Evolutionary conservation across 1,140 invertebrate genomes (phyloP).

Genomic region (Habropoda laboriosa): DNA sequence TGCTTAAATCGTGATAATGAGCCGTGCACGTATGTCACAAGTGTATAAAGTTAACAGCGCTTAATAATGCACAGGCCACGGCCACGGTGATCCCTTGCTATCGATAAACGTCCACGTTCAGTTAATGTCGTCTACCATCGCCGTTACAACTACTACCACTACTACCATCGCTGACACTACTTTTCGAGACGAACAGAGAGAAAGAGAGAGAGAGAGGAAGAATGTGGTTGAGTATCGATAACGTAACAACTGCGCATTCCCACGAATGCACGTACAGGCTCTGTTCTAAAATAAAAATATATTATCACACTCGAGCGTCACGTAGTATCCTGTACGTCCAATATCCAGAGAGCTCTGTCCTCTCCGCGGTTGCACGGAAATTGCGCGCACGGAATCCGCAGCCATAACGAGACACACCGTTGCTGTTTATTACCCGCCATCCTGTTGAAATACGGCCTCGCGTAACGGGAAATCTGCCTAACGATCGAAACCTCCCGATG

Average conservation of each 20-base stretch:
- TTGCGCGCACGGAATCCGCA: slow-evolving; percentile 46
- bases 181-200: slow-evolving; percentile 36
- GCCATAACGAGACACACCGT: slow-evolving; percentile 28
- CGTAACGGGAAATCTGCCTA: slow-evolving; percentile 54
- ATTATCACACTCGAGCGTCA: slow-evolving; percentile 32
- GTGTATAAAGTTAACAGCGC: slow-evolving; percentile 65
- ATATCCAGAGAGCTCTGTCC: neutral
- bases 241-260: slow-evolving; percentile 66
- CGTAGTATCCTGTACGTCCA: slow-evolving; percentile 6
- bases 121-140: slow-evolving; percentile 63
- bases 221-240: slow-evolving; percentile 66
- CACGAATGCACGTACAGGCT: slow-evolving; percentile 27
- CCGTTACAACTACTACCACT: too few species aligned
- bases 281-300: slow-evolving; percentile 19
- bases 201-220: neutral
- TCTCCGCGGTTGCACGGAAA: slow-evolving; percentile 42
- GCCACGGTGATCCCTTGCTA: slow-evolving; percentile 42
- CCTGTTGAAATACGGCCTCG: slow-evolving; percentile 37
- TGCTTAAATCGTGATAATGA: slow-evolving; percentile 66
- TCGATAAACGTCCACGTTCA: slow-evolving; percentile 61
- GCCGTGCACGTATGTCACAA: slow-evolving; percentile 53
- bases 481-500: slow-evolving; percentile 11
- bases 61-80: slow-evolving; percentile 58
- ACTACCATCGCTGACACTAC: too few species aligned
- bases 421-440: slow-evolving; percentile 23